Evolutionary conservation across 2,888 invertebrate genomes (phyloP), one percentile per base, ranked within the genome.

Genomic region (Dolichopus griseipennis): DNA sequence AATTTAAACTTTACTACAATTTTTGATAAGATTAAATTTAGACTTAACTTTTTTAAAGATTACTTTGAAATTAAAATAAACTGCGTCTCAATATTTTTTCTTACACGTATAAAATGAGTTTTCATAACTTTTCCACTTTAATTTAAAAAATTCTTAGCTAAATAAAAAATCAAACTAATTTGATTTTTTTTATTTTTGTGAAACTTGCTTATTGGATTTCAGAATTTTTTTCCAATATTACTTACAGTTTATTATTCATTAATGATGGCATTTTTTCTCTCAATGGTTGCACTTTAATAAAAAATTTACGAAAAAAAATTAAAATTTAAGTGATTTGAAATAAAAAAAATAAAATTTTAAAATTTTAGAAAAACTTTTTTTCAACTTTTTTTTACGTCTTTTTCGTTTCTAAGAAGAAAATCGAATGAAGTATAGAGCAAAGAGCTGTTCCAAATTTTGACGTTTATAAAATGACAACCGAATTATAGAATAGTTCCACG

Each of bases 211-310:
- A 27, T 61, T 61, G 3, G 7, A 65, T 41, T n/a, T 12, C 20
- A 27, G 22, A 22, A 62, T 67, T 62, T 7, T 62, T 66, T 64
- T 34, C 18, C 67, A 64, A 64, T 61, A 73, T 74, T 79, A 79
- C 79, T 80, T 79, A 79, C 79, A 79, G 79, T 79, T 80, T 79
- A 80, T 80, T 79, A 80, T 79, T 79, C 80, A 79, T 79, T 74
- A 75, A 79, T 75, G 80, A 79, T 76, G 79, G 79, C 79, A 79
- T 79, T 73, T 78, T 80, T 71, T 77, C 75, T 75, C 75, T 75
- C 76, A 78, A 75, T 78, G 75, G 74, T 78, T 78, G 75, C 72
- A 76, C 76, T 68, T 77, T 52, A 18, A 18, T 18, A 52, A 52
- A 4, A 15, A 52, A 15, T 18, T 41, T 27, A 7, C 37, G 2